Evolutionary conservation across 2,888 invertebrate genomes (phyloP).

Genomic region (Agonopterix arenella): DNA sequence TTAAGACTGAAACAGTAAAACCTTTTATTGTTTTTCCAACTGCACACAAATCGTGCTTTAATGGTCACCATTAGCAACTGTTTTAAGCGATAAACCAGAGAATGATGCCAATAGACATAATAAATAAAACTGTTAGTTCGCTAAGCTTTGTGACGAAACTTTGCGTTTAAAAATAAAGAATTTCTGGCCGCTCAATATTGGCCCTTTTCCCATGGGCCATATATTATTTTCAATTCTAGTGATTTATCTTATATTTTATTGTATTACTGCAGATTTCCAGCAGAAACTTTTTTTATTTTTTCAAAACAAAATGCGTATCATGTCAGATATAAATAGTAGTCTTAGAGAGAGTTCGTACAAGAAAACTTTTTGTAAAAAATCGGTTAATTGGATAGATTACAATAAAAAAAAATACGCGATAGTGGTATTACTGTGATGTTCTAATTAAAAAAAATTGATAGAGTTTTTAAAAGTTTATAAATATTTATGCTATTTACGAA

Average conservation of each 20-base stretch:
- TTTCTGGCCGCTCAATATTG: constrained; percentile 17
- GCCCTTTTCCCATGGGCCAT: constrained; percentile 11
- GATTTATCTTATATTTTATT: neutral
- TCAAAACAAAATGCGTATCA: no score
- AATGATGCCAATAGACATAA: constrained; percentile 43
- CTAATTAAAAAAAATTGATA: neutral
- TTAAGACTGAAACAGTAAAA: neutral
- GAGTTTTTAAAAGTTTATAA: neutral
- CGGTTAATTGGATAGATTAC: no score
- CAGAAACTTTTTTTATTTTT: no score
- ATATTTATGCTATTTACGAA: constrained; percentile 23
- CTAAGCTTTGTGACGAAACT: constrained; percentile 38
- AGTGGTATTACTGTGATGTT: no score
- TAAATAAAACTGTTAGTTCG: constrained; percentile 33
- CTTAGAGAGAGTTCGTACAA: no score
- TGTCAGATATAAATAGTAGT: no score
- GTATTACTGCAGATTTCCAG: neutral
- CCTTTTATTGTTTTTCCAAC: constrained; percentile 7
- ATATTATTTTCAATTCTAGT: neutral
- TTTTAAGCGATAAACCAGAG: constrained; percentile 29
- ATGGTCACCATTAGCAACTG: constrained; percentile 30
- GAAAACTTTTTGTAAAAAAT: no score
- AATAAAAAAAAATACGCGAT: no score
- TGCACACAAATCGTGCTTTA: constrained; percentile 16
- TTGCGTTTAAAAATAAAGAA: constrained; percentile 37